Percentiles rank a stretch among this genome's conserved stretches.
phyloP scores from a whole-genome alignment of 1,140 invertebrate genomes.

The Xylocopa sonorina region DNA sequence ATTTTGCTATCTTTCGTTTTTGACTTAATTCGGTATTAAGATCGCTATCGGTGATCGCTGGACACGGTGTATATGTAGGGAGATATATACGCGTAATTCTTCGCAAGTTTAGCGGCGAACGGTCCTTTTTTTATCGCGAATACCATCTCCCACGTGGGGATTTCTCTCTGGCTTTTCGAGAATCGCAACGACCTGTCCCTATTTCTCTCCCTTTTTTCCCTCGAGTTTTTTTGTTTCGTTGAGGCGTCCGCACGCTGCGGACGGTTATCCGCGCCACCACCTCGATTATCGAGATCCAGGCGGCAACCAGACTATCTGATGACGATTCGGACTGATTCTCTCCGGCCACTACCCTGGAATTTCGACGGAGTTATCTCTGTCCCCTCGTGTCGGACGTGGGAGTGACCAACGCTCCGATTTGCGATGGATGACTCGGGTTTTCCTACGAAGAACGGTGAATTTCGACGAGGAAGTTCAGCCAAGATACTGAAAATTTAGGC shows the following conservation, averaged over 20 bases:
- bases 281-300: conserved; percentile 50
- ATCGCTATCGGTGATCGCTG: too few species aligned
- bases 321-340: background rate
- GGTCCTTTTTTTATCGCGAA: conserved; percentile 39
- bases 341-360: conserved; percentile 12
- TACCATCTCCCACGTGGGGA: conserved; percentile 28
- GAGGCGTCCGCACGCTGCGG: too few species aligned
- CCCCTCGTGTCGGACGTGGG: background rate
- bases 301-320: conserved; percentile 28
- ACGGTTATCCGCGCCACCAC: background rate
- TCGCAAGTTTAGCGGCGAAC: conserved; percentile 3
- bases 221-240: background rate
- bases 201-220: background rate
- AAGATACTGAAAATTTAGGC: too few species aligned
- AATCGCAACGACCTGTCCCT: conserved; percentile 17
- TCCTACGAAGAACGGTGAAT: background rate
- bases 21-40: too few species aligned
- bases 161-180: conserved; percentile 29
- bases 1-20: too few species aligned
- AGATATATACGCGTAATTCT: conserved; percentile 23
- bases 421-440: background rate
- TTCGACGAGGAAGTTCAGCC: background rate
- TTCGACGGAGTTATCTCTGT: conserved; percentile 8
- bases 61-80: background rate
- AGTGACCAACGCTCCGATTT: background rate